Base-by-base conservation (phyloP, 2,888 invertebrate genomes). In the Rhagophthalmus giganteus region DNA sequence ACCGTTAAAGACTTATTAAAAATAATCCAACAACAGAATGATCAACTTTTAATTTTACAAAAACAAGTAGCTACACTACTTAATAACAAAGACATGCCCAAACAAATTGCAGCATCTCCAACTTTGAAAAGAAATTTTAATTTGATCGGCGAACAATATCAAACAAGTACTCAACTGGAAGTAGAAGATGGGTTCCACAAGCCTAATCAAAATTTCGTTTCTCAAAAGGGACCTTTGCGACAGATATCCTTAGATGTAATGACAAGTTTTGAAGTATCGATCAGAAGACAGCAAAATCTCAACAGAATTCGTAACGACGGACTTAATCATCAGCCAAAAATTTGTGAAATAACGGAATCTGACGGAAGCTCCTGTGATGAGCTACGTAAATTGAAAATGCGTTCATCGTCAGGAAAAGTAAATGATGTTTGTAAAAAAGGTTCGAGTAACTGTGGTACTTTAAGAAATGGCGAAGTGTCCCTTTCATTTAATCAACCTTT, bases 211-310 rank as follows among this genome's bases (percentile, higher is more conserved):
- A 42, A 26, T 7, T 41, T 65, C 72, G 68, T 63, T 69, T 61
- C 69, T 61, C 69, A 71, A 74, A 69, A 71, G 70, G 51, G 74
- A 71, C 54, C 71, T 70, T 47, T 65, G 44, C 65, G 79, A 74
- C 61, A 84, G 80, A 72, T 85, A 63, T 85, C 86, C 0, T 83
- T 86, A 41, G 86, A 86, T 47, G 81, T 86, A 1, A 86, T 85
- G 82, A 86, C 86, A 1, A 86, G 85, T 69, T 85, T 86, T 70
- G 85, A 86, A 74, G 80, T 86, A 65, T 72, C 73, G 0, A 63
- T 74, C 34, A 55, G 62, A 37, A 58, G 58, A 3, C 64, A 53
- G 26, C 51, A 57, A 32, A 53, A 56, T 44, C 33, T 39, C 11
- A 53, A 53, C 25, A 47, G 26, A 44, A 20, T 44, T n/a, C 25